Evolutionary conservation across 2,797 vertebrate genomes (phyloP), one percentile per base, ranked within the genome.

Genomic region (Sebastolobus alascanus): DNA sequence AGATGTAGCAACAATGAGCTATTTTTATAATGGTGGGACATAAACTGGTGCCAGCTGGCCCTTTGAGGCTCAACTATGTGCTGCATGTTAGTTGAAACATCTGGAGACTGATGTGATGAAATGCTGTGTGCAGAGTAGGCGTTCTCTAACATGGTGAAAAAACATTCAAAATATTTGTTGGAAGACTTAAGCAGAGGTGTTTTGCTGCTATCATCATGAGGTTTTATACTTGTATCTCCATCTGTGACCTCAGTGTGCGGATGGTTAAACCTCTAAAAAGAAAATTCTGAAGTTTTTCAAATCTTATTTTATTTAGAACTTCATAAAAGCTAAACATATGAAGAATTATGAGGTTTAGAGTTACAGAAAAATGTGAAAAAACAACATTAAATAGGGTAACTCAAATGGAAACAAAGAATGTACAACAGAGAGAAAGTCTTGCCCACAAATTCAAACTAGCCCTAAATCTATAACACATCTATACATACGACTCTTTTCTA

Each of bases 311-410:
- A 93, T 94, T 93, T 77, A 67, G 73, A 92, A 90, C 83, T 80
- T 93, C 63, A 84, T 84, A 83, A 86, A 29, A 92, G 83, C 68
- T 77, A 82, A 88, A 91, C 81, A 79, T 61, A 77, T 70, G 56
- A 85, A 65, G 68, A 29, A 61, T 35, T 74, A 64, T 79, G 50
- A 88, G 60, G 54, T 86, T 89, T 33, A 58, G 58, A 82, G 73
- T 80, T 68, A 85, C 33, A 92, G 73, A 84, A 83, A 85, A 92
- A 37, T 43, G 59, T 83, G 73, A 73, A 85, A 85, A 92, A 88
- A 52, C 73, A 88, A 90, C 84, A 87, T 94, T 94, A 94, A 95
- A 94, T 95, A 78, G 54, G 66, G 75, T 84, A 80, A 90, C 40
- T 71, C 55, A 79, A 81, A 85, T 69, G 40, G 71, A 91, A 86